Conservation (phyloP, 2,113 vertebrate genomes). For the Euleptes europaea region DNA sequence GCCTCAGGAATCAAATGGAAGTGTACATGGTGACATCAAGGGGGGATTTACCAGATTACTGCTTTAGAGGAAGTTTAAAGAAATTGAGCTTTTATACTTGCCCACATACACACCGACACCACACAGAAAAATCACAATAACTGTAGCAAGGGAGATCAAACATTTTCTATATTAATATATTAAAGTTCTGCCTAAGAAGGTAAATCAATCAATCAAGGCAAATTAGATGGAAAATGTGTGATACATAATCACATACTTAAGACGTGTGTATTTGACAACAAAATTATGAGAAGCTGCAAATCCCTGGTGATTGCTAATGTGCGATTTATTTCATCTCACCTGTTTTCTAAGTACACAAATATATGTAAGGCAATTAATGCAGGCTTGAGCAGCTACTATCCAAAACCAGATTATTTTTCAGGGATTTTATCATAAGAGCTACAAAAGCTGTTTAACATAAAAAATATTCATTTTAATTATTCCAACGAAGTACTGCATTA, state of each 20-base stretch:
- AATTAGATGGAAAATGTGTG: background rate
- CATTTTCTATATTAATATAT: too few species aligned
- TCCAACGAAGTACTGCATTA: constrained; percentile 2
- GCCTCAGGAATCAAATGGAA: background rate
- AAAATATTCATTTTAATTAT: background rate
- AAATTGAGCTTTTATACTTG: too few species aligned
- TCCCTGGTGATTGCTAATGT: constrained; percentile 13
- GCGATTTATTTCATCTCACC: constrained; percentile 31
- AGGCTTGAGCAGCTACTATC: constrained; percentile 6
- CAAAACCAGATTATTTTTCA: constrained; percentile 21
- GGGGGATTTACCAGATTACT: background rate
- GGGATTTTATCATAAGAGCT: constrained; percentile 10
- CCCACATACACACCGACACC: background rate
- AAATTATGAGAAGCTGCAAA: constrained; percentile 7
- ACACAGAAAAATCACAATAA: constrained; percentile 8
- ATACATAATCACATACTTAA: constrained; percentile 48
- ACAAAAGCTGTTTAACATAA: background rate
- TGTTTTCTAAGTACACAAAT: constrained; percentile 11
- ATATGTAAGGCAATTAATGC: background rate
- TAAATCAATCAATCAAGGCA: too few species aligned
- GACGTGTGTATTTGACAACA: constrained; percentile 10
- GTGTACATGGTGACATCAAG: background rate
- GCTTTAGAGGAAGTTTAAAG: background rate
- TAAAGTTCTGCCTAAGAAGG: too few species aligned
- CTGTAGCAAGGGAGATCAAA: constrained; percentile 1